A percentile compares a stretch with the other conserved stretches of the same genome.
Conservation (phyloP, 1,140 invertebrate genomes). For the Teleogryllus occipitalis region DNA sequence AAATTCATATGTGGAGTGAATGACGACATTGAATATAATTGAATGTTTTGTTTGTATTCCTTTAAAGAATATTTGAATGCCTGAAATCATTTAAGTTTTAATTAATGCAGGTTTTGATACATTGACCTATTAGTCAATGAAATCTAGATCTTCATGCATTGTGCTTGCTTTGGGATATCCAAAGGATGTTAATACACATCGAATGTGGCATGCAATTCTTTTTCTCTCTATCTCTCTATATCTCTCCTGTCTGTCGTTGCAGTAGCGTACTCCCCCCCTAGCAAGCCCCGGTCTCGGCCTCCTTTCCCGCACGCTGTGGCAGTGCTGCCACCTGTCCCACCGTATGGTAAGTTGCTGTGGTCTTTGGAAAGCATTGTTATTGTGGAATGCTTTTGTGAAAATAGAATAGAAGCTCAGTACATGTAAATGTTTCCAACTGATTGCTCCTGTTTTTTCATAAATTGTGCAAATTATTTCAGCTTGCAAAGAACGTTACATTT, state of each 20-base stretch:
- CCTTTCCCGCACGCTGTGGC: slow-evolving; percentile 55
- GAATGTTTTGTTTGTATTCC: too few species aligned
- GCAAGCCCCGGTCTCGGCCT: slow-evolving; percentile 25
- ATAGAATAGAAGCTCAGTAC: not conserved
- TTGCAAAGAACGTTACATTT: too few species aligned
- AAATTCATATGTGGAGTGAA: too few species aligned
- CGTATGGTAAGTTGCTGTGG: slow-evolving; percentile 38
- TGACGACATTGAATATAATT: too few species aligned
- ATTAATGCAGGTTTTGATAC: too few species aligned
- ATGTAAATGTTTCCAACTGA: not conserved
- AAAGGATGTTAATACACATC: not conserved
- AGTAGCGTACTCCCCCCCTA: slow-evolving; percentile 19
- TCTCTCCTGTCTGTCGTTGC: slow-evolving; percentile 21
- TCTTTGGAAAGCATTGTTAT: slow-evolving; percentile 9
- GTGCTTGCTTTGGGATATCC: not conserved
- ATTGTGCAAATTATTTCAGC: too few species aligned
- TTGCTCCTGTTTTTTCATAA: too few species aligned
- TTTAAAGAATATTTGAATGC: too few species aligned
- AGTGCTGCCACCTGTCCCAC: slow-evolving; percentile 50
- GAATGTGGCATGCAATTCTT: not conserved
- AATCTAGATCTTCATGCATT: not conserved
- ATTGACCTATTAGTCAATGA: not conserved
- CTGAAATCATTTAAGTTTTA: too few species aligned
- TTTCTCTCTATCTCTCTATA: slow-evolving; percentile 11
- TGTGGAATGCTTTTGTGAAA: not conserved